A percentile compares a stretch with the other conserved stretches of the same genome.
Evolutionary conservation across 2,113 vertebrate species (phyloP).

Genomic region (Cyanocitta stelleri): DNA sequence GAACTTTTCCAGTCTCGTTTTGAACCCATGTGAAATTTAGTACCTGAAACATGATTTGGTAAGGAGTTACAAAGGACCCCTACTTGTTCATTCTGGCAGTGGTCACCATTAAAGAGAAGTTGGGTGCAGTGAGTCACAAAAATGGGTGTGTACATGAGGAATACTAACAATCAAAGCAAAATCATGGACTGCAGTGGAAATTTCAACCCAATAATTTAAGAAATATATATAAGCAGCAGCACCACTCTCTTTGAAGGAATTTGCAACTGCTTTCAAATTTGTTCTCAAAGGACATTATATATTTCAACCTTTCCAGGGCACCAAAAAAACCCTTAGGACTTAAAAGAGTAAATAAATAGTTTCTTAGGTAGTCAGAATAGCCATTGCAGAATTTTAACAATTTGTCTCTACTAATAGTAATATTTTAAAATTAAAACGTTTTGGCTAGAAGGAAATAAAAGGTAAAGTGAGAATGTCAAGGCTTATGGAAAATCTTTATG

Average conservation of each 20-base stretch:
- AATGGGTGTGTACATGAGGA: not conserved
- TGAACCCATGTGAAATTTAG: not conserved
- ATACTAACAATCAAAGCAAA: not conserved
- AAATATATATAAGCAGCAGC: not conserved
- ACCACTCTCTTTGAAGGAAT: not conserved
- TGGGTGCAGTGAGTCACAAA: not conserved
- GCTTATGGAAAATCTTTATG: not conserved
- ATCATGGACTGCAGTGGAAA: not conserved
- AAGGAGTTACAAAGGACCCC: not conserved
- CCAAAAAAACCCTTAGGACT: not conserved
- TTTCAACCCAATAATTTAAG: not conserved
- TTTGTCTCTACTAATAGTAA: not conserved
- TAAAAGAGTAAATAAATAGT: not conserved
- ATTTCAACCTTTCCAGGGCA: not conserved
- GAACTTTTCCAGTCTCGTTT: not conserved
- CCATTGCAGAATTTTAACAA: not conserved
- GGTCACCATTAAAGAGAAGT: not conserved
- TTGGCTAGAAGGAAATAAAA: not conserved
- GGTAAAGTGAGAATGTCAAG: not conserved
- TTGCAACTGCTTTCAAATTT: not conserved
- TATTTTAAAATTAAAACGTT: not conserved
- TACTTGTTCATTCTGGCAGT: not conserved
- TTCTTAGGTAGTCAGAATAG: not conserved
- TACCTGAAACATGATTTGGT: not conserved
- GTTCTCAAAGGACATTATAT: not conserved